Base-by-base conservation (phyloP, 2,113 vertebrate genomes). In the Nerophis ophidion region DNA sequence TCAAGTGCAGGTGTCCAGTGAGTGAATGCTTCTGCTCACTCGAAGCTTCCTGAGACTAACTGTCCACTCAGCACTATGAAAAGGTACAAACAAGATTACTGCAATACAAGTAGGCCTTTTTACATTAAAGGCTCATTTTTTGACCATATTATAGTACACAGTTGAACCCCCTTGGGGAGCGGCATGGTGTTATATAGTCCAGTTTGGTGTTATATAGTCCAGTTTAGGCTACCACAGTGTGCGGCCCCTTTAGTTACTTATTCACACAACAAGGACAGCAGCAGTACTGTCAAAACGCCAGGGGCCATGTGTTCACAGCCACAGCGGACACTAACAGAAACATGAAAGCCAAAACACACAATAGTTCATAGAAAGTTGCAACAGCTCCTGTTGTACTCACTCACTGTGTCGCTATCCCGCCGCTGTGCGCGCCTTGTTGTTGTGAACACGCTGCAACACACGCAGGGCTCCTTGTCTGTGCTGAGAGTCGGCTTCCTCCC, bases 361-460 rank as follows among this genome's bases (percentile, higher is more conserved):
- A 44, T 44, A 40, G 38, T 10, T 40, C 38, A 40, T 40, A 40
- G 8, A 11, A 42, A 8, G 34, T 16, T 56, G 7, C 36, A 54
- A n/a, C 48, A 51, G 6, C 9, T 19, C 16, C 1, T 9, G 68
- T 17, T 17, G 66, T 64, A 83, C 85, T 87, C 71, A 87, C 85
- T 81, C 68, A 11, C 51, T 34, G 59, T 49, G 67, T 59, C 76
- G 79, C 61, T 57, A 17, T 65, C 33, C 50, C 16, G 57, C 56
- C 51, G 26, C 67, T 48, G 52, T 36, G 54, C 68, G 36, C 66
- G 72, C 76, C 68, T 72, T 82, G 76, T 77, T 80, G 38, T 63
- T 77, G 72, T 63, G 64, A 70, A 53, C 61, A 76, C 75, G 75
- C 84, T 72, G 80, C 79, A 83, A 81, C 85, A 87, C 87, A 86